Base-by-base conservation (phyloP, 2,888 invertebrate species). In the Eucera pruinosa region DNA sequence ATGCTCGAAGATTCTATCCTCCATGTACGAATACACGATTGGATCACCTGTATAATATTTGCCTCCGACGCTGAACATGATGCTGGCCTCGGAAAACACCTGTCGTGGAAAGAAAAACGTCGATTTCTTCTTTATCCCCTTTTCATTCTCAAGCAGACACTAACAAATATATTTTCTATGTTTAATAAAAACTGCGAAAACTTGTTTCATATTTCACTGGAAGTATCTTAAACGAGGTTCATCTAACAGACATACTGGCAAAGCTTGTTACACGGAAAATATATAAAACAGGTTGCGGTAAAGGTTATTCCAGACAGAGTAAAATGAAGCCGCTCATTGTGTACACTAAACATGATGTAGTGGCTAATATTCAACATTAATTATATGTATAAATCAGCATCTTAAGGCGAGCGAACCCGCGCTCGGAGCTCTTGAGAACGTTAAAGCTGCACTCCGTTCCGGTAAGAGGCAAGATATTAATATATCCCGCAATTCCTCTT, bases 11-110 rank as follows among this genome's bases (percentile, higher is more conserved):
- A 96, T 96, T 73, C 94, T 94, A 92, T 97, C 97, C 87, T 96
- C 95, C 86, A 95, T 94, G 88, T 95, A 95, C 57, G 94, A 94
- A 93, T 95, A 96, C 18, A 95, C 95, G 81, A 97, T 95, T 0
- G 97, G 96, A 86, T 96, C 96, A 78, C 96, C 95, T 86, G 95
- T 95, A 93, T 95, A 97, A 85, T 95, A 94, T 72, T 95, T 94
- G 0, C 97, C 97, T 58, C 97, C 97, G 78, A 97, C 95, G 88
- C 96, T 96, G 93, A 97, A 97, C 91, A 95, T 94, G 71, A 97
- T 94, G 86, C 95, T 94, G 27, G 96, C 97, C 89, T 95, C 95
- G n/a, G 96, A 94, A 93, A 97, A 97, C 77, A 97, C 96, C 94
- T 97, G 94, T 9, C 84, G 76, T 80, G 71, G 66, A 60, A 60